Conservation (phyloP, 2,888 invertebrate species). For the Protophormia terraenovae region DNA sequence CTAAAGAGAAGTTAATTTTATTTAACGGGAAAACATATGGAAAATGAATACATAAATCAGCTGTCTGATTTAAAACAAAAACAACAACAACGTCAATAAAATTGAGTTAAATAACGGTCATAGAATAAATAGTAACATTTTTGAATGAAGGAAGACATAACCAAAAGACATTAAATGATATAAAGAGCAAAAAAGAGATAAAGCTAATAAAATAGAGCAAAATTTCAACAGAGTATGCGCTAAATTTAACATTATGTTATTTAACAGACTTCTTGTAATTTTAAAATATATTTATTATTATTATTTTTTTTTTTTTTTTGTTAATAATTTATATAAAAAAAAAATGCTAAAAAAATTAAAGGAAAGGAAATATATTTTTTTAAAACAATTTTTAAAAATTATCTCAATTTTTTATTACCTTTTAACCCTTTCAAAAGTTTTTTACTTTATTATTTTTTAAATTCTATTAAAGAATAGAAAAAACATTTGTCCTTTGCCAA, state of each 20-base stretch:
- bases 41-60: conserved; percentile 53
- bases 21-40: conserved; percentile 39
- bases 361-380: too few relatives aligned
- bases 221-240: conserved; percentile 35
- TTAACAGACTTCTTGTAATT: too few relatives aligned
- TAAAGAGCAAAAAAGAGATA: neutral
- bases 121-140: neutral
- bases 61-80: conserved; percentile 35
- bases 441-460: too few relatives aligned
- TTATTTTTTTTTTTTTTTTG: neutral
- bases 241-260: conserved; percentile 21
- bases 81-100: neutral
- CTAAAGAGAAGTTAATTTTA: neutral
- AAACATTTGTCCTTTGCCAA: conserved; percentile 26
- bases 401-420: too few relatives aligned
- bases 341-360: too few relatives aligned
- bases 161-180: neutral
- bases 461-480: too few relatives aligned
- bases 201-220: neutral
- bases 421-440: too few relatives aligned
- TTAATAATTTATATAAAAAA: neutral
- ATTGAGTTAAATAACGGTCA: conserved; percentile 3
- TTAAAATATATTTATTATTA: too few relatives aligned
- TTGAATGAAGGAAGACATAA: conserved; percentile 17
- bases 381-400: too few relatives aligned